Evolutionary conservation across 2,888 invertebrate genomes (phyloP), one percentile per base, ranked within the genome.

Genomic region (Tromatobia lineatoria): DNA sequence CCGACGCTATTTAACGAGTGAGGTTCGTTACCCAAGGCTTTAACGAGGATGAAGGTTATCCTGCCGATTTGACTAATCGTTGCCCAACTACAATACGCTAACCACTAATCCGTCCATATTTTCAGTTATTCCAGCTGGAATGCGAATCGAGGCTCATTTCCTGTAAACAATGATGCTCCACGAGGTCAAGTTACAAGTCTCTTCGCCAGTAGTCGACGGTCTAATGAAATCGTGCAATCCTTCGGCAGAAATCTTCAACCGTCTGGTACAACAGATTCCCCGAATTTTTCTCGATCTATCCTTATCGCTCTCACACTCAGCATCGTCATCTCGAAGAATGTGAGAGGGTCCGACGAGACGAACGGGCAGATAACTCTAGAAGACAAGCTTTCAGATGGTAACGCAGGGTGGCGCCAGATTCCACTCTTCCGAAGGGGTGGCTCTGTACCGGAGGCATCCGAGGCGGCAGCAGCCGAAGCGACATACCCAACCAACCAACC

Each of bases 361-460:
- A 47, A 50, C 73, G 52, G 59, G 61, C 57, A 59, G 42, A 78
- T 34, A 82, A 82, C 80, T 50, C 64, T 54, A 78, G 59, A 57
- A 80, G 83, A 86, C 85, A 85, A 91, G 92, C 89, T 93, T 92
- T 86, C 73, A 78, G 42, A 67, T 79, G 86, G 73, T 74, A 77
- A 85, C 93, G 91, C 87, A 88, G 89, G 93, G 93, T 93, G 93
- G 93, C 93, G 93, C 93, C 92, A 93, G 91, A 88, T 88, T 89
- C 87, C 91, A 86, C 85, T 85, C 85, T 74, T 82, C 8, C 71
- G 47, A 54, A 71, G 79, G 84, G 85, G 79, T 82, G 79, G 75
- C 74, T 83, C 38, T 47, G 47, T 59, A 42, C 59, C 18, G 34
- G 50, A 34, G 42, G 71, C 71, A 80, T 69, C 64, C 76, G 57